These are phyloP conservation scores for Tetragonula clypearis DNA, from an alignment of 1,140 invertebrate species.

Conservation along the genomic window DNA sequence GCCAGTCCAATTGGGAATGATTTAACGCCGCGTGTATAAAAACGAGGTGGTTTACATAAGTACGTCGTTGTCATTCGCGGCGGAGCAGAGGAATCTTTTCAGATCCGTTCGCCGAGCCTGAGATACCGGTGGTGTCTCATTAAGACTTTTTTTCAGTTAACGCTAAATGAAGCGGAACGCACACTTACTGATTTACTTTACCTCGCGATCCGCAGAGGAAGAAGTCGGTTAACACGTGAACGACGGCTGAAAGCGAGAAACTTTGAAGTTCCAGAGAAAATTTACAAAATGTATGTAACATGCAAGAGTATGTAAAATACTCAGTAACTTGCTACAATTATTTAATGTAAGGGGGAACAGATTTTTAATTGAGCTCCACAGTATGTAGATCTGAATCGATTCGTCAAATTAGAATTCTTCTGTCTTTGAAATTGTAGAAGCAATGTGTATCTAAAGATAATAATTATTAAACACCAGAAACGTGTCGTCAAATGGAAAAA, in stretches of 20 bases:
- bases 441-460: too few species aligned
- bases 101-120: slow-evolving; percentile 19
- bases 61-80: slow-evolving; percentile 69
- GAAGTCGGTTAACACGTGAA: not conserved
- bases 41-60: slow-evolving; percentile 72
- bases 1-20: slow-evolving; percentile 65
- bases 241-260: not conserved
- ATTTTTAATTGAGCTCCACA: too few species aligned
- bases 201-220: not conserved
- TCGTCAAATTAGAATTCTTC: too few species aligned
- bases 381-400: too few species aligned
- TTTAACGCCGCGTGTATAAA: slow-evolving; percentile 65
- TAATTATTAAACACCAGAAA: too few species aligned
- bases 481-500: too few species aligned
- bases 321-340: too few species aligned
- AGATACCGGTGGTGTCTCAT: slow-evolving; percentile 56
- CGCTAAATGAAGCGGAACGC: slow-evolving; percentile 19
- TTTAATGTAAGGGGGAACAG: too few species aligned
- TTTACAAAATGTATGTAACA: too few species aligned
- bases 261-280: too few species aligned
- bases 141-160: slow-evolving; percentile 60
- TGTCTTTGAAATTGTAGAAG: too few species aligned
- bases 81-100: slow-evolving; percentile 55
- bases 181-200: not conserved
- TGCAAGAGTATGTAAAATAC: too few species aligned